A percentile compares a stretch with the other conserved stretches of the same genome.
Conservation (phyloP, 2,888 invertebrate species). For the Drosophila bunnanda region DNA sequence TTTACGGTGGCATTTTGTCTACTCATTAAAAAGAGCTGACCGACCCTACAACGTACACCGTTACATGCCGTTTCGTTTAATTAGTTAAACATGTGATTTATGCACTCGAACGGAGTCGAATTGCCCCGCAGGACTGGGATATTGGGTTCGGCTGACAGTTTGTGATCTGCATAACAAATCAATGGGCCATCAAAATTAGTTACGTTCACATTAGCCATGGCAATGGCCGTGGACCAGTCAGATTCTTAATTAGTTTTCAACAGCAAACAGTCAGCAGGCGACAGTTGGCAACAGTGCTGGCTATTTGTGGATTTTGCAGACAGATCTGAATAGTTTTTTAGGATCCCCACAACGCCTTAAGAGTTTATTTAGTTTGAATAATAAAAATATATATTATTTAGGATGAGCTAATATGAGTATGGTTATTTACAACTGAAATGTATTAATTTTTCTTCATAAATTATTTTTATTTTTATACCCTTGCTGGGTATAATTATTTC, state of each 20-base stretch:
- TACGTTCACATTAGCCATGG: slow-evolving; percentile 31
- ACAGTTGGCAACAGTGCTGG: slow-evolving; percentile 2
- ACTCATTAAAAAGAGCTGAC: slow-evolving; percentile 43
- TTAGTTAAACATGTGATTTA: slow-evolving; percentile 68
- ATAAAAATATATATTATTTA: not conserved
- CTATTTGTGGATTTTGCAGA: not conserved
- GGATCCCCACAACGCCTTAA: not conserved
- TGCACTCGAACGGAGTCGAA: slow-evolving; percentile 26
- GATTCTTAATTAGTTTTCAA: slow-evolving; percentile 57
- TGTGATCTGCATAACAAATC: slow-evolving; percentile 55
- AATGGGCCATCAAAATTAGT: slow-evolving; percentile 55
- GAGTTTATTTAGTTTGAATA: not conserved
- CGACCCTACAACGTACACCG: slow-evolving; percentile 33
- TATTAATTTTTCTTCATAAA: not conserved
- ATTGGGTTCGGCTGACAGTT: not conserved
- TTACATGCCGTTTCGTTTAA: slow-evolving; percentile 62
- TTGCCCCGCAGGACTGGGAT: slow-evolving; percentile 13
- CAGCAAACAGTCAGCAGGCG: slow-evolving; percentile 16
- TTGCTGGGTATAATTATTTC: too few relatives aligned
- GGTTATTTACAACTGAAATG: too few relatives aligned
- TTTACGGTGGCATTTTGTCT: slow-evolving; percentile 61
- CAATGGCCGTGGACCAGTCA: slow-evolving; percentile 47
- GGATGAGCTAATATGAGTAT: not conserved
- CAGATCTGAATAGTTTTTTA: not conserved
- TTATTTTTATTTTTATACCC: not conserved